phyloP scores from a whole-genome alignment of 2,797 vertebrate species.

The Semaprochilodus insignis region DNA sequence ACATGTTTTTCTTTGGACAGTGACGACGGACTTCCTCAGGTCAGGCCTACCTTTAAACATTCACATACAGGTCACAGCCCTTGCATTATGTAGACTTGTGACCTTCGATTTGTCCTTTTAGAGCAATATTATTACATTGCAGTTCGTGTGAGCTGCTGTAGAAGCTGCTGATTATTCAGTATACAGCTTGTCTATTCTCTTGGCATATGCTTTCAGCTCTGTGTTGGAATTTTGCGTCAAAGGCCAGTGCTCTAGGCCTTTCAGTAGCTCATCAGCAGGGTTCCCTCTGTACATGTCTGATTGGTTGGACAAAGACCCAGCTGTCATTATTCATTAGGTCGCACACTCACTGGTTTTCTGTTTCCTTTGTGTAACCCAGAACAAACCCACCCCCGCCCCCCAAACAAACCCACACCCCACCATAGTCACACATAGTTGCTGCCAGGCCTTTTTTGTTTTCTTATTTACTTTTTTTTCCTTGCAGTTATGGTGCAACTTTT shows the following conservation, averaged over 20 bases:
- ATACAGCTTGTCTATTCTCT: slow-evolving; percentile 30
- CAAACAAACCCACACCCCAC: background rate
- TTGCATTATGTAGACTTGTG: background rate
- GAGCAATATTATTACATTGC: background rate
- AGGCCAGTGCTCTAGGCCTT: slow-evolving; percentile 47
- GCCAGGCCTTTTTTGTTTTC: background rate
- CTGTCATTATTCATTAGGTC: slow-evolving; percentile 66
- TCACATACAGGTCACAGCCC: background rate
- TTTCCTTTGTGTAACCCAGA: slow-evolving; percentile 36
- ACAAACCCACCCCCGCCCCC: background rate
- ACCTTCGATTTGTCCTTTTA: background rate
- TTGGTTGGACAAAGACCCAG: slow-evolving; percentile 60
- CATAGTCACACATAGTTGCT: background rate
- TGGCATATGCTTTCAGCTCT: slow-evolving; percentile 34
- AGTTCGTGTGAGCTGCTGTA: slow-evolving; percentile 16
- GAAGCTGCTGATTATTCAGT: slow-evolving; percentile 31
- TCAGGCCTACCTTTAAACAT: no score
- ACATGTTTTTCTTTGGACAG: no score
- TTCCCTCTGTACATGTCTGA: slow-evolving; percentile 50
- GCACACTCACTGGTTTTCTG: slow-evolving; percentile 48
- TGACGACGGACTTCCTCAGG: no score
- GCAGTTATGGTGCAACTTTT: background rate
- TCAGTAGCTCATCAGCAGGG: slow-evolving; percentile 54
- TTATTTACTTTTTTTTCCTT: background rate
- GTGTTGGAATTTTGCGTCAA: slow-evolving; percentile 46